Evolutionary conservation across 2,888 invertebrate genomes (phyloP), one percentile per base, ranked within the genome.

Genomic region (Cosmia pyralina): DNA sequence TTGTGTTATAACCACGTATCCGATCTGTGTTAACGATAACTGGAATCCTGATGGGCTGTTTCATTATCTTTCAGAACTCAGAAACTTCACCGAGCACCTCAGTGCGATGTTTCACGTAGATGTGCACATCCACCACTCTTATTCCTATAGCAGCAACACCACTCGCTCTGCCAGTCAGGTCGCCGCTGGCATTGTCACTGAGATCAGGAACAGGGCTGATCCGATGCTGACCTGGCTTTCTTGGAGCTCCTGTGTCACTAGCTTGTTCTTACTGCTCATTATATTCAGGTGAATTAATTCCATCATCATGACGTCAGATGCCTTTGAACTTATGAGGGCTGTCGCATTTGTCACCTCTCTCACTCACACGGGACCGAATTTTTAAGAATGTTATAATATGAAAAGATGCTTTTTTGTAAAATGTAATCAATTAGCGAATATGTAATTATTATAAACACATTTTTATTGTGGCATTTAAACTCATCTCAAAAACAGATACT

Each of bases 191-290:
- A 97, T 98, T 55, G 95, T 97, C 4, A 96, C 96, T 0, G 97
- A 97, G 89, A 96, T 98, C 75, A 95, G 97, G 82, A 94, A 96
- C 67, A 94, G 97, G 81, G 97, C 97, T 50, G 96, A 97, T 81
- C 96, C 95, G 1, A 88, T 98, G 28, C 91, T 97, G 0, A 95
- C 96, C 0, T 94, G 97, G 90, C 96, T 98, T 58, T 97, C 97
- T 81, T 97, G 97, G 96, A 97, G 97, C 89, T 97, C 97, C 15
- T 96, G 97, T 70, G 94, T 97, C 0, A 97, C 97, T 0, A 97
- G 97, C 79, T 90, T 97, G 66, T 97, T 97, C 82, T 92, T 97
- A 59, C 88, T 97, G 65, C 96, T 97, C 65, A 96, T 98, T 85
- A 92, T 98, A 69, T 94, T 97, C 75, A 97, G 97, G 98, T 95